These are phyloP conservation scores for Gymnothorax reevesii DNA, from an alignment of 2,797 vertebrate species.

Conservation along the genomic window DNA sequence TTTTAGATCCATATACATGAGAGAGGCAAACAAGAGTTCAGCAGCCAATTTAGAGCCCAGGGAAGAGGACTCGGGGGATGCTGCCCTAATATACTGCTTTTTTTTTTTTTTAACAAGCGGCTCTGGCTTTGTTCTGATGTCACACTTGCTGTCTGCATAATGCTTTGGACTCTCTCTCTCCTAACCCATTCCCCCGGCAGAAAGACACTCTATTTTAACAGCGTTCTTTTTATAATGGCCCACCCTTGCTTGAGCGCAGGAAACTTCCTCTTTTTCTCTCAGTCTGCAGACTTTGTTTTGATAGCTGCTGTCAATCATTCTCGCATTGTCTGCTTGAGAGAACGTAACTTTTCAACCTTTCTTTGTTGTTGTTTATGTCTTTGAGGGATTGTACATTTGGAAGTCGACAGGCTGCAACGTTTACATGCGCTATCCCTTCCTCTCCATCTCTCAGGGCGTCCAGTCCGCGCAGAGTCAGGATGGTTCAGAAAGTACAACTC, in stretches of 20 bases:
- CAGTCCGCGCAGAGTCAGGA: constrained; percentile 48
- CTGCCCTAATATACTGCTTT: constrained; percentile 79
- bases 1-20: constrained; percentile 92
- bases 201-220: constrained; percentile 61
- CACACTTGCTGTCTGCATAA: constrained; percentile 75
- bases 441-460: constrained; percentile 52
- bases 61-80: constrained; percentile 82
- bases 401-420: constrained; percentile 53
- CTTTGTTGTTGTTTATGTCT: constrained; percentile 34
- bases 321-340: constrained; percentile 54
- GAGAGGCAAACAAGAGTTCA: constrained; percentile 71
- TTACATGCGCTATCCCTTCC: constrained; percentile 42
- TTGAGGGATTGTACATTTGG: constrained; percentile 47
- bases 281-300: constrained; percentile 61
- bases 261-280: constrained; percentile 41
- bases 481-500: constrained; percentile 53
- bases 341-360: constrained; percentile 29
- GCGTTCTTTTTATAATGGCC: constrained; percentile 64
- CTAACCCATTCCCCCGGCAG: constrained; percentile 19
- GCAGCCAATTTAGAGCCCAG: constrained; percentile 89
- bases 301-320: constrained; percentile 68
- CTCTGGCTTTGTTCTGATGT: constrained; percentile 72
- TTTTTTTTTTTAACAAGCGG: constrained; percentile 92
- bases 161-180: constrained; percentile 48
- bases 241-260: constrained; percentile 66